phyloP scores from a whole-genome alignment of 2,113 vertebrate genomes.

The Fregetta grallaria region DNA sequence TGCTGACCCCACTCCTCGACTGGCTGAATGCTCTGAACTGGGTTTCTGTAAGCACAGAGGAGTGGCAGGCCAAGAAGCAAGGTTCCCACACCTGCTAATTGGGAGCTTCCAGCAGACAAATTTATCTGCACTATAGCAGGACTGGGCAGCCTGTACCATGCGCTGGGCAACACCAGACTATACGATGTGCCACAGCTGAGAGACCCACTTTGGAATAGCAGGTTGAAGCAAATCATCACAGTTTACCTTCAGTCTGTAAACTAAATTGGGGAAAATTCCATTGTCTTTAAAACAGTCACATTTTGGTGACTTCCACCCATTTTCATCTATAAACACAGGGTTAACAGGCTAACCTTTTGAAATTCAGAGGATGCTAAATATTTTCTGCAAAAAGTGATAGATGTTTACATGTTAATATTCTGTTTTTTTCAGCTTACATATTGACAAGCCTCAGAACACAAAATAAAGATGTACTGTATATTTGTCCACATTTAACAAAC shows the following conservation, averaged over 20 bases:
- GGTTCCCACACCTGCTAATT: not conserved
- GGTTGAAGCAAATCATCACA: not conserved
- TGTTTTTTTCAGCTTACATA: not conserved
- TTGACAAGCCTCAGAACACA: not conserved
- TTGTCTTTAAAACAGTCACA: not conserved
- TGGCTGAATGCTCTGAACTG: not conserved
- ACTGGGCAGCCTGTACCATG: not conserved
- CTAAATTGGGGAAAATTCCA: not conserved
- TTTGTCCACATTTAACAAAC: not conserved
- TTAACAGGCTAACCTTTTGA: not conserved
- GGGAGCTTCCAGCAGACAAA: not conserved
- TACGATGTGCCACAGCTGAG: not conserved
- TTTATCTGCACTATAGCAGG: not conserved
- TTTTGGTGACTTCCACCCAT: not conserved
- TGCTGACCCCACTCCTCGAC: not conserved
- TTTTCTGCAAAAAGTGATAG: not conserved
- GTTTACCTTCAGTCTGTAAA: not conserved
- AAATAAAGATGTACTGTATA: not conserved
- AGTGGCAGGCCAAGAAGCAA: not conserved
- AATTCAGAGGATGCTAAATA: not conserved
- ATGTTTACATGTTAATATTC: not conserved
- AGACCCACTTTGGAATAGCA: not conserved
- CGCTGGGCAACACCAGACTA: not conserved
- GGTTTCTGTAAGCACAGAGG: not conserved
- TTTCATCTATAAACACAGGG: not conserved